phyloP scores from a whole-genome alignment of 2,888 invertebrate genomes.

The Rhaphigaster nebulosa region DNA sequence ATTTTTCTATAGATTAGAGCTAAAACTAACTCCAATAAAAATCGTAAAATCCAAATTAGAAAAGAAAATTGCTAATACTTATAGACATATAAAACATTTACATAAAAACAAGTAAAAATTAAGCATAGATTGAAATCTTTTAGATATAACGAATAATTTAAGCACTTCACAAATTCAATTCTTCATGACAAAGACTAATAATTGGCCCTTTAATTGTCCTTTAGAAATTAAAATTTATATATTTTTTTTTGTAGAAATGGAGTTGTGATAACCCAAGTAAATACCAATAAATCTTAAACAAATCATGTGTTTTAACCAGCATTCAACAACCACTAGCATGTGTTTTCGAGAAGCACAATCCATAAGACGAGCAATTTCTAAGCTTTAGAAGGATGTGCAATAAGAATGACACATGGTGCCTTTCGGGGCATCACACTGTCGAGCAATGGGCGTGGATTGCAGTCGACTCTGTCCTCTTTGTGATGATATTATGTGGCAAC shows the following conservation, averaged over 20 bases:
- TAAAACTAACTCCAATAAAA: background rate
- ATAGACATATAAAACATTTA: background rate
- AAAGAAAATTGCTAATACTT: background rate
- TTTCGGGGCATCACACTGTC: constrained; percentile 58
- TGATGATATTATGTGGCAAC: constrained; percentile 81
- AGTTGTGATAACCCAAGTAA: background rate
- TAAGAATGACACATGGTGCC: constrained; percentile 59
- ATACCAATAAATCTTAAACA: background rate
- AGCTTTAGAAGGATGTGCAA: constrained; percentile 57
- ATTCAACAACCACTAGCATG: background rate
- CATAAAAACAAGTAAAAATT: background rate
- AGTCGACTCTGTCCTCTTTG: constrained; percentile 76
- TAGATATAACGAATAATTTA: background rate
- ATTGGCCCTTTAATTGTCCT: no score
- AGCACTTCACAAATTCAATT: no score
- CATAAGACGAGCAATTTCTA: background rate
- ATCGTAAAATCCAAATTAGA: background rate
- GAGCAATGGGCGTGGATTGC: constrained; percentile 73
- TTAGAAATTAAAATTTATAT: no score
- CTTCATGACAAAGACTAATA: no score
- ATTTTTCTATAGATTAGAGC: background rate
- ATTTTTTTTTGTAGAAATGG: background rate
- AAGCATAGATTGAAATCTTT: no score
- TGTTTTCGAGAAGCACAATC: constrained; percentile 18
- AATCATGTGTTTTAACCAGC: background rate